A percentile compares a stretch with the other conserved stretches of the same genome.
Evolutionary conservation across 2,797 vertebrate species (phyloP).

Genomic region (Morelia viridis): DNA sequence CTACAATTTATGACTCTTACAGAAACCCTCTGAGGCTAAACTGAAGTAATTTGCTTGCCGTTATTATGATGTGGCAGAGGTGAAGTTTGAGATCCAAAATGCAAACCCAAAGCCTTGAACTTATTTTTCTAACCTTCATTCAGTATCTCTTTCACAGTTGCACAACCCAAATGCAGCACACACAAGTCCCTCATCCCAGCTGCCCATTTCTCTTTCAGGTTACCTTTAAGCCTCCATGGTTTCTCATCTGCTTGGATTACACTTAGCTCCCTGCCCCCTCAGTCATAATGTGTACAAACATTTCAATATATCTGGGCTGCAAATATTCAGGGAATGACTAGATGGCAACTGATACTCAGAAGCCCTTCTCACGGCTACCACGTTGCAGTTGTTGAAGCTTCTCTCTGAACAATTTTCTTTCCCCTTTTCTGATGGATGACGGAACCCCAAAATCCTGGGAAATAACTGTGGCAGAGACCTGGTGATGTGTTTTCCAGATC

Average conservation of each 20-base stretch:
- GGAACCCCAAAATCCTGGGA: neutral
- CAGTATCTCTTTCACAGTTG: neutral
- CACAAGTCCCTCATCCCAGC: neutral
- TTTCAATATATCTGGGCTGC: neutral
- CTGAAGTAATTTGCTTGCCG: neutral
- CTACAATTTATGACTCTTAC: neutral
- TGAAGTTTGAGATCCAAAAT: neutral
- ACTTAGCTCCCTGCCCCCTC: neutral
- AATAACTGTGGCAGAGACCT: neutral
- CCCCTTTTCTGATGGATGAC: neutral
- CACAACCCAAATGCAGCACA: neutral
- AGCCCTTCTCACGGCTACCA: neutral
- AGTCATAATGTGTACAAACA: neutral
- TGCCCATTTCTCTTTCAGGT: neutral
- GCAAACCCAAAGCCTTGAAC: neutral
- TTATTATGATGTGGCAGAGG: neutral
- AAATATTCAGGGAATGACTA: neutral
- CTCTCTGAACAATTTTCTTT: neutral
- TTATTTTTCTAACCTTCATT: neutral
- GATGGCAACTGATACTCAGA: neutral
- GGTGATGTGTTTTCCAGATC: neutral
- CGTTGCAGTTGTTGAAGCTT: neutral
- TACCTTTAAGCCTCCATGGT: neutral
- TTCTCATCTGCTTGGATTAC: neutral
- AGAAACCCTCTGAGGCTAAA: neutral